Conservation (phyloP, 2,888 invertebrate species). For the Nephrocerus scutellatus region DNA sequence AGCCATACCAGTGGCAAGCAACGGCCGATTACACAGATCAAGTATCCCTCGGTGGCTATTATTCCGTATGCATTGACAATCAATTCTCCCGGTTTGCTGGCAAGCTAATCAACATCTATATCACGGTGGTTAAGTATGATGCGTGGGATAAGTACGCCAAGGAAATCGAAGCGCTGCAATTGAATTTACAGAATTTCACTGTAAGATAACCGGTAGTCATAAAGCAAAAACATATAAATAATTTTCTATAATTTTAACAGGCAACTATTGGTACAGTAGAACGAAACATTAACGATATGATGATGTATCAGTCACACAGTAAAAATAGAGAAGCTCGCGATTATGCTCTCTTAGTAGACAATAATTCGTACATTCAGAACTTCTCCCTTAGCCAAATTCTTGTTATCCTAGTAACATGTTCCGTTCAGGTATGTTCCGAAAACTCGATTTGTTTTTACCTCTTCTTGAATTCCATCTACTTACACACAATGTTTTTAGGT, state of each 20-base stretch:
- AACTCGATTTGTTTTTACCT: background rate
- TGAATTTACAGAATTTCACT: constrained; percentile 86
- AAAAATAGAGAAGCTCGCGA: constrained; percentile 75
- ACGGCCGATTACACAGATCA: constrained; percentile 84
- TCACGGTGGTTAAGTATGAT: constrained; percentile 86
- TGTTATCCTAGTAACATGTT: constrained; percentile 71
- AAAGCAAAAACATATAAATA: background rate
- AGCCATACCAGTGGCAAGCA: constrained; percentile 87
- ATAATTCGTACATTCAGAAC: constrained; percentile 77
- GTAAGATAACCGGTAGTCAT: constrained; percentile 49
- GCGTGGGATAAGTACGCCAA: constrained; percentile 88
- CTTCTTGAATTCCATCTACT: background rate
- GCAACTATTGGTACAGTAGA: constrained; percentile 69
- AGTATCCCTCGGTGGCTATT: constrained; percentile 74
- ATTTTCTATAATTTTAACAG: constrained; percentile 49
- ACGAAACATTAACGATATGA: constrained; percentile 75
- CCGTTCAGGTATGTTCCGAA: constrained; percentile 55
- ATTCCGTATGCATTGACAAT: constrained; percentile 86
- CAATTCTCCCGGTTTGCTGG: constrained; percentile 87
- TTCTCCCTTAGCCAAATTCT: constrained; percentile 85
- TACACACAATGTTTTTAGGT: constrained; percentile 55
- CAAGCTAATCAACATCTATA: constrained; percentile 81
- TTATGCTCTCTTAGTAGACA: constrained; percentile 70
- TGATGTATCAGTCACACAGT: constrained; percentile 75
- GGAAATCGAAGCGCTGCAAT: constrained; percentile 78